phyloP scores from a whole-genome alignment of 1,140 invertebrate genomes.

The Cydia amplana region DNA sequence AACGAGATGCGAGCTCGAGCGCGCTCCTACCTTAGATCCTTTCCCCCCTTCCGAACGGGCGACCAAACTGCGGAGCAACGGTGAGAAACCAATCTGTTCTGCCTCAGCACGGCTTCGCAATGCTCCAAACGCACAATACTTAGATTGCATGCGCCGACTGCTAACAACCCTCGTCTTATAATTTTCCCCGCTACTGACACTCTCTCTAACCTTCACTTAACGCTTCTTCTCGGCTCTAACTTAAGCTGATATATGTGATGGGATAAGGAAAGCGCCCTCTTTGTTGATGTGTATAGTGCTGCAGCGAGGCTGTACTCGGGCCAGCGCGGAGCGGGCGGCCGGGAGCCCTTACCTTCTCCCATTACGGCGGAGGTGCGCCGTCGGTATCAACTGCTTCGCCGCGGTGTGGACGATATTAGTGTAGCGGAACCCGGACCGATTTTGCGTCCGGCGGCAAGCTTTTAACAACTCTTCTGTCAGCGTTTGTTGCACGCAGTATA shows the following conservation, averaged over 20 bases:
- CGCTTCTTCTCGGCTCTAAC: slow-evolving; percentile 69
- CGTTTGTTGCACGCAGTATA: slow-evolving; percentile 52
- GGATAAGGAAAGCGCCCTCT: slow-evolving; percentile 84
- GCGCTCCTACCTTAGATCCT: slow-evolving; percentile 52
- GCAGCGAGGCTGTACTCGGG: slow-evolving; percentile 53
- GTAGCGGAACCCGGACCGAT: slow-evolving; percentile 60
- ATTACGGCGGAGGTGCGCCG: slow-evolving; percentile 80
- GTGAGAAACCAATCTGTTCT: slow-evolving; percentile 73
- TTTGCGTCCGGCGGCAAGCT: slow-evolving; percentile 60
- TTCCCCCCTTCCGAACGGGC: slow-evolving; percentile 58
- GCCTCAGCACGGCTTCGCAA: slow-evolving; percentile 74
- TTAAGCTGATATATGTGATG: slow-evolving; percentile 79
- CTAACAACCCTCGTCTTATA: slow-evolving; percentile 55
- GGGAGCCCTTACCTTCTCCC: slow-evolving; percentile 82
- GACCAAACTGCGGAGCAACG: slow-evolving; percentile 69
- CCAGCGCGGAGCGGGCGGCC: slow-evolving; percentile 72
- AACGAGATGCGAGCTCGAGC: slow-evolving; percentile 50
- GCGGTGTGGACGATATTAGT: slow-evolving; percentile 62
- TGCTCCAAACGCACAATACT: slow-evolving; percentile 64
- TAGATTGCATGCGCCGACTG: slow-evolving; percentile 59
- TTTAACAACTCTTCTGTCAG: slow-evolving; percentile 71
- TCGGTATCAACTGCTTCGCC: slow-evolving; percentile 70
- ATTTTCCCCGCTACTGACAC: slow-evolving; percentile 70
- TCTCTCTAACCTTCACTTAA: slow-evolving; percentile 66
- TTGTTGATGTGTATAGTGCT: slow-evolving; percentile 62